These are phyloP conservation scores for Pyrgus malvae DNA, from an alignment of 2,888 invertebrate genomes.

Conservation along the genomic window DNA sequence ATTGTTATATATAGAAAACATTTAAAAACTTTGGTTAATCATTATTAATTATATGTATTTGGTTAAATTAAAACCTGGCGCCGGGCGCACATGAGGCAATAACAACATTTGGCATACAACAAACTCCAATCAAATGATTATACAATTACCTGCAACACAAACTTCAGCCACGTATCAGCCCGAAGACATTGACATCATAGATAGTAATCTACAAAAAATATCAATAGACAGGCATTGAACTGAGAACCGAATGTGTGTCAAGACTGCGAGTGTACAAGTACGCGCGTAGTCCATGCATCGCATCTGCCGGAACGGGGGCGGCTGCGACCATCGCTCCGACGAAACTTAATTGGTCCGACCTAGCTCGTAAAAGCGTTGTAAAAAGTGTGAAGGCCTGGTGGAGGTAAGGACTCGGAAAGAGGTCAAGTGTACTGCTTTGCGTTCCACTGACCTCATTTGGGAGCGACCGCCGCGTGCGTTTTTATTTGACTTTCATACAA, in stretches of 20 bases:
- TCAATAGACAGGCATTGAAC: slow-evolving; percentile 68
- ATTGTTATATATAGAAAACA: too few species aligned
- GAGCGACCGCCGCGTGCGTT: slow-evolving; percentile 55
- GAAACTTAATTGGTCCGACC: slow-evolving; percentile 78
- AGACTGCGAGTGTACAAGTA: slow-evolving; percentile 48
- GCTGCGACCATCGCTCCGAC: slow-evolving; percentile 51
- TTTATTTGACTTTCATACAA: slow-evolving; percentile 67
- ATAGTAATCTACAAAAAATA: slow-evolving; percentile 49
- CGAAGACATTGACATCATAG: slow-evolving; percentile 35
- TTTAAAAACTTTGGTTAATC: too few species aligned
- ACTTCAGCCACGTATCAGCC: neutral
- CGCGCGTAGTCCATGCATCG: slow-evolving; percentile 32
- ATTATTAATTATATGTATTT: too few species aligned
- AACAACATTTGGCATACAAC: too few species aligned
- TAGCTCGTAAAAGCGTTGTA: slow-evolving; percentile 79
- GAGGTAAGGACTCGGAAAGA: slow-evolving; percentile 81
- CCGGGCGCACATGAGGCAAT: too few species aligned
- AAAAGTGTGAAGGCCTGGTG: slow-evolving; percentile 80
- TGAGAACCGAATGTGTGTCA: slow-evolving; percentile 67
- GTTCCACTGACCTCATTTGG: slow-evolving; percentile 80
- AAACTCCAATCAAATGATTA: too few species aligned
- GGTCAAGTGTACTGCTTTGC: slow-evolving; percentile 80
- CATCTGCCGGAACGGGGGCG: slow-evolving; percentile 53
- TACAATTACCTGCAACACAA: too few species aligned
- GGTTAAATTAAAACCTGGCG: too few species aligned